These are phyloP conservation scores for Mionectes olivaceus DNA, from an alignment of 2,797 vertebrate genomes.

Conservation along the genomic window DNA sequence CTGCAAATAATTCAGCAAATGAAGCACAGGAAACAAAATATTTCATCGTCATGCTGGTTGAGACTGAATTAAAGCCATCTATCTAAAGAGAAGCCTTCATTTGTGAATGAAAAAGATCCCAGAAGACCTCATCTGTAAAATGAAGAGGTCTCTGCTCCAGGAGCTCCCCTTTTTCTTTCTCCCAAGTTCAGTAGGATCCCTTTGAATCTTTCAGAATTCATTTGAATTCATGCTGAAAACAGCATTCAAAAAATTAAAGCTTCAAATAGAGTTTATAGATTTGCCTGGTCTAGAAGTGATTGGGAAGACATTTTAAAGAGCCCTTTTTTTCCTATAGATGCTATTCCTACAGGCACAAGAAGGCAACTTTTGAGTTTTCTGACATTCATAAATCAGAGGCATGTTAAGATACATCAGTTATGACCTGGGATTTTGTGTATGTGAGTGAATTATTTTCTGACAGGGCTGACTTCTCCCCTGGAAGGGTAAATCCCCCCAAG, in stretches of 20 bases:
- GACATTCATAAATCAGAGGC: background rate
- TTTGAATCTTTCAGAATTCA: background rate
- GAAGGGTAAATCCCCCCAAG: background rate
- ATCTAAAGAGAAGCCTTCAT: background rate
- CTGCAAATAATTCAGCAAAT: background rate
- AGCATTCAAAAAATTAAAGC: background rate
- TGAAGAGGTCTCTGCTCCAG: background rate
- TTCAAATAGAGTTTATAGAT: background rate
- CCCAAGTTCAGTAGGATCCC: background rate
- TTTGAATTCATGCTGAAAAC: background rate
- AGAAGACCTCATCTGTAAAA: background rate
- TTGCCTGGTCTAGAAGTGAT: background rate
- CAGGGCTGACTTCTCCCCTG: background rate
- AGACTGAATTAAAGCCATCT: background rate
- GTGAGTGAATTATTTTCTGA: background rate
- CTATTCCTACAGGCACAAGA: background rate
- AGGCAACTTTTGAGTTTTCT: background rate
- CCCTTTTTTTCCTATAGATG: background rate
- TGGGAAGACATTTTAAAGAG: background rate
- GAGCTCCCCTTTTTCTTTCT: background rate
- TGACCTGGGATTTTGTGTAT: background rate
- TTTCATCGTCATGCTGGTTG: background rate
- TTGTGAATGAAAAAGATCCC: background rate
- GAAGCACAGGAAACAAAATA: background rate
- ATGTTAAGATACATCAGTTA: background rate